Base-by-base conservation (phyloP, 1,140 invertebrate genomes). In the Agrilus planipennis region DNA sequence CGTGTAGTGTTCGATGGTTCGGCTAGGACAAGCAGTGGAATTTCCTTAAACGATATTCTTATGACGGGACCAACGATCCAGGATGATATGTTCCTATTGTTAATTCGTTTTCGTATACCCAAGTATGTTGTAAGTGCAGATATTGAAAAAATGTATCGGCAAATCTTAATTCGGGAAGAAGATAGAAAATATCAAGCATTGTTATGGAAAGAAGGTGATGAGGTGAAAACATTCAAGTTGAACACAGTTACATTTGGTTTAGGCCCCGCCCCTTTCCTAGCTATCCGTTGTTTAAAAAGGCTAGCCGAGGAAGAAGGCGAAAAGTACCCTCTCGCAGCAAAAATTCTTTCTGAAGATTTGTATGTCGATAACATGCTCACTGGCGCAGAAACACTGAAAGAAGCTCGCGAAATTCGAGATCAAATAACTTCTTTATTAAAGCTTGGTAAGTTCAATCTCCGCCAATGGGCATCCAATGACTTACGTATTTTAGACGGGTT, bases 101-200 rank as follows among this genome's bases (percentile, higher is more conserved):
- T 58, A 4, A 12, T 55, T 0, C 9, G 30, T 7, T 36, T 7
- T 16, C 22, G 59, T 20, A 38, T 11, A 18, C 28, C 50, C 43
- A 22, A 42, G 16, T 49, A 48, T 22, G 45, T 41, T 3, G 42
- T 46, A 14, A 30, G 36, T 0, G 48, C 50, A 3, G 52, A 50
- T 16, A 45, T 54, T 11, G 25, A 19, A 4, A 46, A 48, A 17
- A 52, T 54, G 47, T 52, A 46, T 22, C 31, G 50, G 7, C 45
- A 52, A 32, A 43, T 52, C 5, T 14, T 31, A 4, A 27, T 52
- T 3, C 20, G 42, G 15, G 11, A 7, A 3, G 18, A 44, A 2
- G 36, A 48, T 18, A 7, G n/a, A 1, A 40, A 54, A 19, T 52
- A 36, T 32, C 59, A 63, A 42, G 41, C 54, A 35, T 56, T 62